Evolutionary conservation across 92 coral and sea anemone species (phyloP).

Genomic region (Zoanthus sociatus): DNA sequence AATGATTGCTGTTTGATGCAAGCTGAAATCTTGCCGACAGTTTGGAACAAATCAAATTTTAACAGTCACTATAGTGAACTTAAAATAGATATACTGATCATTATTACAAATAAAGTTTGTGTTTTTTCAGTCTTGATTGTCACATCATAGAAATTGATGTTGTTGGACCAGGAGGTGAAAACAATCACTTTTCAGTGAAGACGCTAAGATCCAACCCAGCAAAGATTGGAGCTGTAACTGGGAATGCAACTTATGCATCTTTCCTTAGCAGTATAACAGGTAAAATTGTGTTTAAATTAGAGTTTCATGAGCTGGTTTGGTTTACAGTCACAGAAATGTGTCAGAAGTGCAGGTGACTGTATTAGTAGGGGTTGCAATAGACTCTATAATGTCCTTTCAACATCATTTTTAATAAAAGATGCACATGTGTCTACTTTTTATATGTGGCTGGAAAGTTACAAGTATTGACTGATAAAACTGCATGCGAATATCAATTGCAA

Average conservation of each 20-base stretch:
- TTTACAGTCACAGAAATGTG: background rate
- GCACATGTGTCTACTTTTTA: too few species aligned
- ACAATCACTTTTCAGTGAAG: constrained; percentile 73
- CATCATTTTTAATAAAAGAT: too few species aligned
- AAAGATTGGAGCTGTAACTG: constrained; percentile 79
- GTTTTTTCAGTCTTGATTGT: constrained; percentile 66
- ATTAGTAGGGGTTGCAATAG: background rate
- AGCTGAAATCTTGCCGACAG: too few species aligned
- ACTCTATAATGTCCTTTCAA: background rate
- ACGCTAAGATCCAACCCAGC: constrained; percentile 84
- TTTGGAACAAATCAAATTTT: too few species aligned
- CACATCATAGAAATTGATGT: constrained; percentile 84
- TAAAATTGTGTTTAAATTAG: background rate
- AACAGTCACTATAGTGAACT: too few species aligned
- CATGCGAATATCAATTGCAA: too few species aligned
- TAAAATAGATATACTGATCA: too few species aligned
- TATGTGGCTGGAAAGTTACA: too few species aligned
- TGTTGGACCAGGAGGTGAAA: constrained; percentile 79
- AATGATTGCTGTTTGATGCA: too few species aligned
- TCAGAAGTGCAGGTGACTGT: background rate
- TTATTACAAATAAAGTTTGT: too few species aligned
- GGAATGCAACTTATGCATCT: constrained; percentile 84
- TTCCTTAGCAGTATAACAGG: constrained; percentile 86
- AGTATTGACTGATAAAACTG: too few species aligned
- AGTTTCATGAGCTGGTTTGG: background rate